phyloP scores from a whole-genome alignment of 2,888 invertebrate species.

The Acleris sparsana region DNA sequence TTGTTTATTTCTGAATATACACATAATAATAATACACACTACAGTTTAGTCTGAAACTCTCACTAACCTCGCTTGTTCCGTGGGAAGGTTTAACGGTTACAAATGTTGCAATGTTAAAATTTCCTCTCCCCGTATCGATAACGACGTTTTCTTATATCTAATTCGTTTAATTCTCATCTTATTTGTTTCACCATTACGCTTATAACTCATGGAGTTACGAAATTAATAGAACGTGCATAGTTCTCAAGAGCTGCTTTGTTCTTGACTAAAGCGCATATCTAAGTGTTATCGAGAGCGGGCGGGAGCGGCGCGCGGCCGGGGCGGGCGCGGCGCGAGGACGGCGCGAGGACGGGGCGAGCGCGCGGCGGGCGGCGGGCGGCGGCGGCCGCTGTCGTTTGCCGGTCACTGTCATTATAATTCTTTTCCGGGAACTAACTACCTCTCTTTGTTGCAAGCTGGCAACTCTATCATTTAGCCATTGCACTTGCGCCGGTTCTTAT shows the following conservation, averaged over 20 bases:
- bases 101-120: too few species aligned
- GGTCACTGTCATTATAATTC: slow-evolving; percentile 46
- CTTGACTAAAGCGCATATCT: slow-evolving; percentile 51
- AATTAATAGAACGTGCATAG: slow-evolving; percentile 36
- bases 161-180: too few species aligned
- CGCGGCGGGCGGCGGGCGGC: slow-evolving; percentile 47
- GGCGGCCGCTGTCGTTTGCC: slow-evolving; percentile 48
- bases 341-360: slow-evolving; percentile 55
- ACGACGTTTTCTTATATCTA: too few species aligned
- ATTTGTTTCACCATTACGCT: too few species aligned
- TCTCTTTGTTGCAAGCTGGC: slow-evolving; percentile 50
- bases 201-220: too few species aligned
- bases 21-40: too few species aligned
- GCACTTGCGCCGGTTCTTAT: background rate
- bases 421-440: slow-evolving; percentile 59
- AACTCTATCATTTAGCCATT: slow-evolving; percentile 43
- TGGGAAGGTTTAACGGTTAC: too few species aligned
- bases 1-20: too few species aligned
- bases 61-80: too few species aligned
- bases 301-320: slow-evolving; percentile 50
- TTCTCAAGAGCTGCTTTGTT: slow-evolving; percentile 59
- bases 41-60: too few species aligned
- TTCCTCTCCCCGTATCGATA: too few species aligned
- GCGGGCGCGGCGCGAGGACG: slow-evolving; percentile 49
- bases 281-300: background rate